These are phyloP conservation scores for Brachionus sp. DNA, from an alignment of 1,140 invertebrate genomes.

Conservation along the genomic window DNA sequence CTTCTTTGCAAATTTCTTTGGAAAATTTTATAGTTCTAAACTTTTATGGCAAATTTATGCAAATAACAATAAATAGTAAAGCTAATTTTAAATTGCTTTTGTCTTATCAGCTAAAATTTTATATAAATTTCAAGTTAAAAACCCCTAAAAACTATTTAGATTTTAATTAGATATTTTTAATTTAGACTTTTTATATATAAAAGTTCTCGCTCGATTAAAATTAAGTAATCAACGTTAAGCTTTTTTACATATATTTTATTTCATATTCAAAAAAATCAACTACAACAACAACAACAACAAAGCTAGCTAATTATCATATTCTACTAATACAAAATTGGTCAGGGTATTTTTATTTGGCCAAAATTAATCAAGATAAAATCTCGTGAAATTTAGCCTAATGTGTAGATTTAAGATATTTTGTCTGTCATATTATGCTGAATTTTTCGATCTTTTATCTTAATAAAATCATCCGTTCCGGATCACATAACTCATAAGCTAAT, in stretches of 20 bases:
- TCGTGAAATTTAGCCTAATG: constrained; percentile 33
- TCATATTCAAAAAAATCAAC: background rate
- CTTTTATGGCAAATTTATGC: constrained; percentile 28
- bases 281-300: background rate
- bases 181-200: background rate
- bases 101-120: constrained; percentile 14
- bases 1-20: background rate
- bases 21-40: background rate
- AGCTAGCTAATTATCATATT: background rate
- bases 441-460: constrained; percentile 20
- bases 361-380: background rate
- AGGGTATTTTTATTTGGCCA: background rate
- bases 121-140: constrained; percentile 1
- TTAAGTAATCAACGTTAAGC: background rate
- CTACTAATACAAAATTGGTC: background rate
- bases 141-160: background rate
- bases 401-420: constrained; percentile 11
- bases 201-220: constrained; percentile 17
- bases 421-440: constrained; percentile 43
- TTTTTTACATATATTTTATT: background rate
- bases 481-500: background rate
- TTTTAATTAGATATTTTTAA: background rate
- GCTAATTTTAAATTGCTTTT: background rate
- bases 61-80: constrained; percentile 22
- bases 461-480: background rate